Base-by-base conservation (phyloP, 2,888 invertebrate genomes). In the Carcina quercana region DNA sequence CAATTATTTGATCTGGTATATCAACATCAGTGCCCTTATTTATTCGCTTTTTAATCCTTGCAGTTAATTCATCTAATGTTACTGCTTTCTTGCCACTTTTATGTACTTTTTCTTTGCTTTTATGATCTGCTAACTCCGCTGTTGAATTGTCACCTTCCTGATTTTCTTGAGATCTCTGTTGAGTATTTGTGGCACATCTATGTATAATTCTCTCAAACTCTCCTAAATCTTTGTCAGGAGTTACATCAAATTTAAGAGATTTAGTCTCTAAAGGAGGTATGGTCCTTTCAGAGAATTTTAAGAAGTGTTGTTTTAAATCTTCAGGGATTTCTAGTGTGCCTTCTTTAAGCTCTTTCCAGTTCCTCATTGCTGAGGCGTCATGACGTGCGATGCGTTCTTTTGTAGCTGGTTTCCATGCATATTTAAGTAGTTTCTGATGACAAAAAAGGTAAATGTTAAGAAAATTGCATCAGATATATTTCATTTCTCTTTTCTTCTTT, bases 261-360 rank as follows among this genome's bases (percentile, higher is more conserved):
- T 68, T 59, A 31, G 63, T 59, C 20, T 54, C 66, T 6, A 82
- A 40, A 3, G 82, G 79, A 31, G 79, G 76, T 42, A 87, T 84
- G 1, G 69, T 65, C 53, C 93, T 79, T 2, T 87, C 56, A 1
- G 88, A 86, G 52, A 93, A 94, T 58, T 91, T 91, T 0, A 84
- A 58, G 25, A 93, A 80, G 64, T 92, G 92, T 41, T 86, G 56
- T 25, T 62, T 55, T 13, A 92, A 42, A 1, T 79, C 60, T 12
- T 75, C 52, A 15, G 82, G 53, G 38, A 84, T 73, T 28, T 80
- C 61, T 8, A 91, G 46, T 38, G 86, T 66, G 5, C 88, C 88
- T 15, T 83, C 67, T 41, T 85, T 87, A 5, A 91, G 83, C 40
- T 86, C 71, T 32, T 84, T 72, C 94, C 94, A 94, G 64, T 94